Percentiles rank a stretch among this genome's conserved stretches.
phyloP scores from a whole-genome alignment of 2,888 invertebrate species.

The Merodon equestris region DNA sequence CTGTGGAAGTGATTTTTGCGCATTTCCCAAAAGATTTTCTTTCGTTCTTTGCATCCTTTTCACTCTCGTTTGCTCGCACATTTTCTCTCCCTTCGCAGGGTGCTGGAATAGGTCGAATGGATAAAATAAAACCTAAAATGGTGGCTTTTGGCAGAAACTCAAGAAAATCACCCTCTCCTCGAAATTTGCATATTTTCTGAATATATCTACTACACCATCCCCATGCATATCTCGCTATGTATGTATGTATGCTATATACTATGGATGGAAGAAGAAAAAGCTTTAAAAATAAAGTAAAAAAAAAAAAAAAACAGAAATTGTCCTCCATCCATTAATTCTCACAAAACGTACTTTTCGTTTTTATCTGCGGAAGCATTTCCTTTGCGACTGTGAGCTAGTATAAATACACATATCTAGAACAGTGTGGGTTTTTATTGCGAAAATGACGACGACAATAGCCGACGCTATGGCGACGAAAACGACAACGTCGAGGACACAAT shows the following conservation, averaged over 20 bases:
- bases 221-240: constrained; percentile 33
- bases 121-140: too few species aligned
- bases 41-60: constrained; percentile 60
- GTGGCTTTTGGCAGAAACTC: constrained; percentile 69
- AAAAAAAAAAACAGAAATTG: constrained; percentile 46
- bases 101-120: background rate
- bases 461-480: constrained; percentile 33
- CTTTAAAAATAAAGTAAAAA: background rate
- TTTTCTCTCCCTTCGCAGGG: constrained; percentile 47
- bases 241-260: background rate
- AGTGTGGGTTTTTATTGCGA: constrained; percentile 66
- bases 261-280: constrained; percentile 6
- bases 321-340: constrained; percentile 58
- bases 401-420: constrained; percentile 62
- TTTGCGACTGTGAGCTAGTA: constrained; percentile 63
- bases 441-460: constrained; percentile 40
- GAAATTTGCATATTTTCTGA: constrained; percentile 57
- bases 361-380: constrained; percentile 59
- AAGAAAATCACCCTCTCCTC: constrained; percentile 67
- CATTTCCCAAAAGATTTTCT: constrained; percentile 66
- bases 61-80: constrained; percentile 46
- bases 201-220: background rate
- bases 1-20: constrained; percentile 64
- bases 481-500: constrained; percentile 34
- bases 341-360: constrained; percentile 23